Percentiles rank a stretch among this genome's conserved stretches.
These are phyloP conservation scores for Neuroterus valhalla DNA, from an alignment of 1,140 invertebrate species.

Conservation along the genomic window DNA sequence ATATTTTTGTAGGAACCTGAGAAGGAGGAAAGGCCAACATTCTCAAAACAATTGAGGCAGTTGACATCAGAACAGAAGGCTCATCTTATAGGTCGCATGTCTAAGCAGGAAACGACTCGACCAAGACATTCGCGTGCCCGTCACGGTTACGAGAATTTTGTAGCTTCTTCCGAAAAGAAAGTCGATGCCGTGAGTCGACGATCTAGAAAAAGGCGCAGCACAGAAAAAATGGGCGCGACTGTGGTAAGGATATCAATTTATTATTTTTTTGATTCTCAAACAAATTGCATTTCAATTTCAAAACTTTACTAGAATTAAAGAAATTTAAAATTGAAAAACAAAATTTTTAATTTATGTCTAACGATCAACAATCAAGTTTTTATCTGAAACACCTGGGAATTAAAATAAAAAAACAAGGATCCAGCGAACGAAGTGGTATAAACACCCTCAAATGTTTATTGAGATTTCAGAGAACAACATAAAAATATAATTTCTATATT, in stretches of 20 bases:
- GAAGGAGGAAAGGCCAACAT: slow-evolving; percentile 63
- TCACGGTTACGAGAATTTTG: slow-evolving; percentile 63
- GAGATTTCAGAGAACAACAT: no score
- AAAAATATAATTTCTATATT: no score
- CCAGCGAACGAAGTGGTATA: no score
- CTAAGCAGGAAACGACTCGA: slow-evolving; percentile 62
- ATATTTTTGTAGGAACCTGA: slow-evolving; percentile 66
- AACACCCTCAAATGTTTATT: no score
- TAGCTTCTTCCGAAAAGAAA: slow-evolving; percentile 63
- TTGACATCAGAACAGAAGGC: slow-evolving; percentile 70
- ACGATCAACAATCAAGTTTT: no score
- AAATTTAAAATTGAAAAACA: no score
- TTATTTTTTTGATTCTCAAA: slow-evolving; percentile 11
- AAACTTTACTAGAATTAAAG: no score
- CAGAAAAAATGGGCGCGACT: slow-evolving; percentile 75
- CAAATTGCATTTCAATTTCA: neutral
- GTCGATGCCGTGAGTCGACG: slow-evolving; percentile 63
- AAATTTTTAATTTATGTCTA: no score
- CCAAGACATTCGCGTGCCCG: slow-evolving; percentile 63
- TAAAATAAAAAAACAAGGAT: no score
- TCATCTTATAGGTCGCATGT: slow-evolving; percentile 66
- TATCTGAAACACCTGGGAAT: no score
- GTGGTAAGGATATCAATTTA: slow-evolving; percentile 72
- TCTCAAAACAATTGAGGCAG: slow-evolving; percentile 68
- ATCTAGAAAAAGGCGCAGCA: slow-evolving; percentile 75